Conservation (phyloP, 2,113 vertebrate genomes). For the Axis porcinus region DNA sequence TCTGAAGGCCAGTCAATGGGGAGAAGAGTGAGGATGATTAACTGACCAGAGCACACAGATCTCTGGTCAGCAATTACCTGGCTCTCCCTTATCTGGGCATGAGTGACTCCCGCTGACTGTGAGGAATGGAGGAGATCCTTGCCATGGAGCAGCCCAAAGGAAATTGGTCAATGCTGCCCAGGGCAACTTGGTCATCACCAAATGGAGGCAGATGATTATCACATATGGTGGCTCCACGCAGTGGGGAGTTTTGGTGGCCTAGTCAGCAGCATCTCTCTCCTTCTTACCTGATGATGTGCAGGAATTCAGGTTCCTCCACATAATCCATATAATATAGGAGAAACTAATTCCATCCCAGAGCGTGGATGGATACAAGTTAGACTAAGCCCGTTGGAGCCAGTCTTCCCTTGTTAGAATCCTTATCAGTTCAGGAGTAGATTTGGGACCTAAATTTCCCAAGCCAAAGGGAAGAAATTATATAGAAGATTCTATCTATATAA, state of each 20-base stretch:
- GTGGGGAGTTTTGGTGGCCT: not conserved
- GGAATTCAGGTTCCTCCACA: not conserved
- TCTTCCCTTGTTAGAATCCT: not conserved
- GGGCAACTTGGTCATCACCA: not conserved
- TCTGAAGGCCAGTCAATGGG: accelerated
- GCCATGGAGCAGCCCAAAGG: not conserved
- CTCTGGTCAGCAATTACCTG: not conserved
- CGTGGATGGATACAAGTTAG: not conserved
- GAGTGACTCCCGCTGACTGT: not conserved
- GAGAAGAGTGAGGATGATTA: not conserved
- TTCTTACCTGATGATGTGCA: not conserved
- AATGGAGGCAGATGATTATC: not conserved
- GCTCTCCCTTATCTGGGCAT: not conserved
- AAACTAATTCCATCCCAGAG: not conserved
- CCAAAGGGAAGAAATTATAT: not conserved
- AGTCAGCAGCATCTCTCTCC: not conserved
- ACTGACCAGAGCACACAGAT: not conserved
- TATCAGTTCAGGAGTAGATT: not conserved
- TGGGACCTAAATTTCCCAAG: not conserved
- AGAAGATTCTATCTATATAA: not conserved
- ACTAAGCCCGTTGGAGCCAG: not conserved
- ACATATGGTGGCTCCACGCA: not conserved
- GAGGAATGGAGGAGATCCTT: not conserved
- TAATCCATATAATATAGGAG: not conserved
- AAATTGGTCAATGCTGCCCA: not conserved